Conservation (phyloP, 2,888 invertebrate species). For the Metallyticus violacea region DNA sequence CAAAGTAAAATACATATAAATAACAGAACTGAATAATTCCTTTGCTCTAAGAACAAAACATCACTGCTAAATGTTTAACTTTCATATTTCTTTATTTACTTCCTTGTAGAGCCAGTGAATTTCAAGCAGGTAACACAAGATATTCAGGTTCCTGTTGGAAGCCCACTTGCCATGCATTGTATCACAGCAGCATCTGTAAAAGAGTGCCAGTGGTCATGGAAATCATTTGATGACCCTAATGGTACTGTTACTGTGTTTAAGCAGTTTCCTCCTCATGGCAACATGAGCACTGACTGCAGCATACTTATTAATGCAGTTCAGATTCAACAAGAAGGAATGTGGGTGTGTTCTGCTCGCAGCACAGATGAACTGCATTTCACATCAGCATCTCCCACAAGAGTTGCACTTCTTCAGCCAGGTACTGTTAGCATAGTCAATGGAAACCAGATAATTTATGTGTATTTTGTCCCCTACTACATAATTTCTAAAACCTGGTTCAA, state of each 20-base stretch:
- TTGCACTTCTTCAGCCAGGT: constrained; percentile 47
- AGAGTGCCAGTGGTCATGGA: constrained; percentile 44
- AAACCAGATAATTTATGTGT: too few relatives aligned
- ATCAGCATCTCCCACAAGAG: constrained; percentile 44
- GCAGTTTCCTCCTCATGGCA: constrained; percentile 43
- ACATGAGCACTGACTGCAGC: constrained; percentile 45
- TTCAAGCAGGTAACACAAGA: constrained; percentile 46
- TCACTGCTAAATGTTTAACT: not conserved
- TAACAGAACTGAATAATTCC: too few relatives aligned
- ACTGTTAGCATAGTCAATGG: constrained; percentile 38
- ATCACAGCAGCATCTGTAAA: constrained; percentile 43
- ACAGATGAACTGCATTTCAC: constrained; percentile 43
- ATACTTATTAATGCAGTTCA: constrained; percentile 43
- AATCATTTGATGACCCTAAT: constrained; percentile 41
- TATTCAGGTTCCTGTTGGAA: constrained; percentile 45
- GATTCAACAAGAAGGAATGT: constrained; percentile 45
- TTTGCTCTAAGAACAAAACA: not conserved
- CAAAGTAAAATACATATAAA: too few relatives aligned
- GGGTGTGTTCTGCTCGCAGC: constrained; percentile 45
- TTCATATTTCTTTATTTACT: not conserved
- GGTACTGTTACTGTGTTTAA: constrained; percentile 45
- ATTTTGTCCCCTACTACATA: too few relatives aligned
- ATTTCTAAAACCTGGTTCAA: too few relatives aligned
- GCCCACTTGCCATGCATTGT: constrained; percentile 43
- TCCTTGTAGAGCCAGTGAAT: constrained; percentile 41